These are phyloP conservation scores for Platyscapa corneri DNA, from an alignment of 1,140 invertebrate genomes.

Conservation along the genomic window DNA sequence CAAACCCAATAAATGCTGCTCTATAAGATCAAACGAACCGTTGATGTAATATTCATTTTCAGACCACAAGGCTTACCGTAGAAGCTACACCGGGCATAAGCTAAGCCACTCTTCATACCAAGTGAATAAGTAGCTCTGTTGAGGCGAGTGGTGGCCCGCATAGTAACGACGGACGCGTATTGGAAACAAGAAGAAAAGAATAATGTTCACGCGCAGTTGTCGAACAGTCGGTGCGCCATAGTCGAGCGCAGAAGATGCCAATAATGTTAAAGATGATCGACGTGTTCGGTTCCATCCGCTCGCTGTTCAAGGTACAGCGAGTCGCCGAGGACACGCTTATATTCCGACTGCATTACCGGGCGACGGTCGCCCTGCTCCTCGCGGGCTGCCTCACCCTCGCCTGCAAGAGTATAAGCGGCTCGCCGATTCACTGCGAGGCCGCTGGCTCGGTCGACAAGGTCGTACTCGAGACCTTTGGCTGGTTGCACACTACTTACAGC, in stretches of 20 bases:
- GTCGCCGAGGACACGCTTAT: constrained; percentile 77
- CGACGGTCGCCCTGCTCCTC: constrained; percentile 76
- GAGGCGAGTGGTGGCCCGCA: background rate
- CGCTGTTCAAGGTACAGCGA: constrained; percentile 75
- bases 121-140: too few relatives aligned
- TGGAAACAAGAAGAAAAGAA: background rate
- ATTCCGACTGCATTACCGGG: constrained; percentile 78
- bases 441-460: constrained; percentile 77
- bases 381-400: constrained; percentile 75
- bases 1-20: too few relatives aligned
- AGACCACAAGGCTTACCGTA: background rate
- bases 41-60: background rate
- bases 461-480: constrained; percentile 83
- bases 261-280: constrained; percentile 74
- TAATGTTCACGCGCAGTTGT: background rate
- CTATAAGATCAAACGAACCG: background rate
- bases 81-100: background rate
- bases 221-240: background rate
- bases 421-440: constrained; percentile 79
- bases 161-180: background rate
- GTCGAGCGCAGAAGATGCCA: constrained; percentile 60
- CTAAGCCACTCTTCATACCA: background rate
- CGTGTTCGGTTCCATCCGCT: constrained; percentile 71
- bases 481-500: constrained; percentile 83
- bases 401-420: constrained; percentile 77